Evolutionary conservation across 2,113 vertebrate genomes (phyloP).

Genomic region (Hyla sarda): DNA sequence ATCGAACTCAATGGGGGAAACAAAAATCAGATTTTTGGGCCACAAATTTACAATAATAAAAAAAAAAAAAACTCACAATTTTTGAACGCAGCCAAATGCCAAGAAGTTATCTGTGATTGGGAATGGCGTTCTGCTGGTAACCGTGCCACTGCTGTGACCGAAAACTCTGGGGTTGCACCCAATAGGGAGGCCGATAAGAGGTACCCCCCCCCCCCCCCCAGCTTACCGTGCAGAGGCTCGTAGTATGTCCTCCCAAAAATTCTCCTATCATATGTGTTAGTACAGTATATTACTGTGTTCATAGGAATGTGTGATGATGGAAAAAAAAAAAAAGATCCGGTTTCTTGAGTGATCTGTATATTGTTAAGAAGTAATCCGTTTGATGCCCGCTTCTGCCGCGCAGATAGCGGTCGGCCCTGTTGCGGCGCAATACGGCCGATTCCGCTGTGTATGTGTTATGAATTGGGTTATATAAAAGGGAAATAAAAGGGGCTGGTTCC

Average conservation of each 20-base stretch:
- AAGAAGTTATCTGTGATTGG: neutral
- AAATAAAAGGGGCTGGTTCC: constrained; percentile 89
- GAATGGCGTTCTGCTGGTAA: neutral
- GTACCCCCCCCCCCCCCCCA: constrained; percentile 59
- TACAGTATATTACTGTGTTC: constrained; percentile 99
- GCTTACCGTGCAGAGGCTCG: constrained; percentile 63
- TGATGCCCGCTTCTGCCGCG: neutral
- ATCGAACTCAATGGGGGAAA: too few relatives aligned
- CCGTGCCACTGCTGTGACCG: neutral
- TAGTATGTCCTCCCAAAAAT: constrained; percentile 71
- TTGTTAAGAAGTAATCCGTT: constrained; percentile 71
- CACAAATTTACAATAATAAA: too few relatives aligned
- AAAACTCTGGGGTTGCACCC: constrained; percentile 42
- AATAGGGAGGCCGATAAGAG: constrained; percentile 44
- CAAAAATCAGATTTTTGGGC: too few relatives aligned
- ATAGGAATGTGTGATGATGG: constrained; percentile 85
- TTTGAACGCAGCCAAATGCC: neutral
- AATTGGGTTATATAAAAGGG: constrained; percentile 67
- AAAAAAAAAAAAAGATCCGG: constrained; percentile 66
- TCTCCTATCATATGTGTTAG: constrained; percentile 84
- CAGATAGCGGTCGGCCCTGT: neutral
- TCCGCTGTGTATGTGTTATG: neutral
- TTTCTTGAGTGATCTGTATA: constrained; percentile 78
- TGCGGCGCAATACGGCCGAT: constrained; percentile 25
- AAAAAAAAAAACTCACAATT: too few relatives aligned